Evolutionary conservation across 2,888 invertebrate genomes (phyloP), one percentile per base, ranked within the genome.

Genomic region (Melangyna quadrimaculata): DNA sequence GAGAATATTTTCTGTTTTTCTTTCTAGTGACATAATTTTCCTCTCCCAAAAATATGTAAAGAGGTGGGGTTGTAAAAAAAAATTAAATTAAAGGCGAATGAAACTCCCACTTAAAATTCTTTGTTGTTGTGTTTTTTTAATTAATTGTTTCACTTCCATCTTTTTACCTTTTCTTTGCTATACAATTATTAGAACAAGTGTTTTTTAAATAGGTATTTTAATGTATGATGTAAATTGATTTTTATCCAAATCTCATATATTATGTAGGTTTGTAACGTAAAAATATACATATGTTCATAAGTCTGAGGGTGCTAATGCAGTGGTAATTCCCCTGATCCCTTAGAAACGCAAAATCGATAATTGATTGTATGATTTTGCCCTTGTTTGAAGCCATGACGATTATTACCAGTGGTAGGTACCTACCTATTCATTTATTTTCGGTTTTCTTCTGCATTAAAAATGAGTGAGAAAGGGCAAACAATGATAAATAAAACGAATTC

Each of bases 1-100:
- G 51, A 24, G 3, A 51, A 51, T n/a, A 51, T 17, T 24, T 70
- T 12, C 22, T 9, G 43, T 17, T 7, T 40, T 40, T 40, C n/a
- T 40, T 51, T 57, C 53, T 32, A 74, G 71, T 84, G 84, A 79
- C 84, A 79, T 84, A 84, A 84, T 84, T 79, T 65, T 71, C 22
- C 29, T 53, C n/a, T 78, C 79, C 79, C 79, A 79, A 63, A 84
- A 84, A 84, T 84, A 84, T 79, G 70, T 53, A 48, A 27, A 61
- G 71, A 51, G 55, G 48, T 35, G 51, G 55, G 53, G 24, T 43
- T 37, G 61, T 65, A 51, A 32, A 43, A 32, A 43, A 63, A 35
- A 22, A 45, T 14, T 14, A 14, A 24, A 61, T 53, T 37, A 29
- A 74, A 32, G 32, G 70, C 27, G 24, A 43, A 67, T 59, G 22